Evolutionary conservation across 2,113 vertebrate species (phyloP), one percentile per base, ranked within the genome.

Genomic region (Panthera leo): DNA sequence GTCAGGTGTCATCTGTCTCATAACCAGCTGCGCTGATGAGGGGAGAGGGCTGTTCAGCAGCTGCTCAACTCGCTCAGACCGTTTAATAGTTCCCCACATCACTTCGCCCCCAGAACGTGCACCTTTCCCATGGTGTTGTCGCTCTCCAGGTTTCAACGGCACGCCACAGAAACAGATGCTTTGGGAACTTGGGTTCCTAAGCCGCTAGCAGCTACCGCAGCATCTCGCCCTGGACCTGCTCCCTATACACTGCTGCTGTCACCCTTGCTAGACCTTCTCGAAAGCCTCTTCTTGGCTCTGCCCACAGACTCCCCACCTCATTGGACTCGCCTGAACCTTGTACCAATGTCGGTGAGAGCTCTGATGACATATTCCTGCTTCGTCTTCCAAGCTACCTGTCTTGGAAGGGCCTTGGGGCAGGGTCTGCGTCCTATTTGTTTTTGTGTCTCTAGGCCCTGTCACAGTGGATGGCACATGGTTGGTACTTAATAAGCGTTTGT

Each of bases 331-430:
- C 34, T 51, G 91, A 51, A 80, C 93, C 84, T 88, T 39, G 80
- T 23, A 55, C 65, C 4, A 0, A 0, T 3, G 23, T 88, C 19
- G 29, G 0, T 1, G 2, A 55, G 14, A 55, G n/a, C 42, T 58
- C 76, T 58, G 2, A 14, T 13, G 63, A 78, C 61, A 23, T 12
- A n/a, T 3, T 51, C 5, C 29, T 16, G 39, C 63, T 63, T 67
- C 29, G 2, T 78, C 55, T 25, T n/a, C 71, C 25, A 39, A 61
- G 12, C n/a, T 0, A 0, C 27, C 61, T 21, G 11, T 16, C 73
- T 45, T 45, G 45, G 45, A 45, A 45, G 45, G 45, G 45, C 45
- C 45, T 45, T 45, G 45, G 13, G 39, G 34, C 31, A 25, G 13
- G 2, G 15, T 68, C 73, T 42, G 2, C 36, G 51, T 83, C 39